A percentile compares a stretch with the other conserved stretches of the same genome.
phyloP scores from a whole-genome alignment of 2,113 vertebrate species.

The Phaethon lepturus region DNA sequence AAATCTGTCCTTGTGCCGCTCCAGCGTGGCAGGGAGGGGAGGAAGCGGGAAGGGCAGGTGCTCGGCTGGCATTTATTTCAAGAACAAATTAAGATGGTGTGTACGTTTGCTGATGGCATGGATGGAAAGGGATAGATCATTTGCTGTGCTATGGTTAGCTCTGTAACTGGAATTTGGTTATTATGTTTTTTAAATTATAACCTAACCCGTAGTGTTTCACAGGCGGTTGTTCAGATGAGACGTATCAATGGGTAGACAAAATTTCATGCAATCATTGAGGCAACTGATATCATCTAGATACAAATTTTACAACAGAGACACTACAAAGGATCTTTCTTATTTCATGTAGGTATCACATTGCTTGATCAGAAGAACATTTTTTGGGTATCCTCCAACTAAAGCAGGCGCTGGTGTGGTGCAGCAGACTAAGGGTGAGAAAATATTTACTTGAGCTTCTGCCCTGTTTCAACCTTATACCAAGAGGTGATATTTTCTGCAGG shows the following conservation, averaged over 20 bases:
- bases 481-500: neutral
- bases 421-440: constrained; percentile 29
- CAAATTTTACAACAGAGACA: neutral
- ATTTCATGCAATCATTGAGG: neutral
- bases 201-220: neutral
- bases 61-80: neutral
- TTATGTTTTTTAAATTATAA: neutral
- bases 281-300: neutral
- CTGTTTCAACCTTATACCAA: neutral
- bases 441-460: neutral
- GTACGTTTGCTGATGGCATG: rapidly evolving
- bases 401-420: neutral
- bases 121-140: too few species aligned
- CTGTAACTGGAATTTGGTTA: neutral
- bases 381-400: neutral
- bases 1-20: neutral
- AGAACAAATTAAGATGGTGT: rapidly evolving
- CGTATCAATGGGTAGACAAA: neutral
- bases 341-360: neutral
- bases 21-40: neutral
- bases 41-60: neutral
- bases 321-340: neutral
- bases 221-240: neutral
- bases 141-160: neutral
- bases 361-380: neutral